phyloP scores from a whole-genome alignment of 2,797 vertebrate genomes.

The Syngnathus rostellatus region DNA sequence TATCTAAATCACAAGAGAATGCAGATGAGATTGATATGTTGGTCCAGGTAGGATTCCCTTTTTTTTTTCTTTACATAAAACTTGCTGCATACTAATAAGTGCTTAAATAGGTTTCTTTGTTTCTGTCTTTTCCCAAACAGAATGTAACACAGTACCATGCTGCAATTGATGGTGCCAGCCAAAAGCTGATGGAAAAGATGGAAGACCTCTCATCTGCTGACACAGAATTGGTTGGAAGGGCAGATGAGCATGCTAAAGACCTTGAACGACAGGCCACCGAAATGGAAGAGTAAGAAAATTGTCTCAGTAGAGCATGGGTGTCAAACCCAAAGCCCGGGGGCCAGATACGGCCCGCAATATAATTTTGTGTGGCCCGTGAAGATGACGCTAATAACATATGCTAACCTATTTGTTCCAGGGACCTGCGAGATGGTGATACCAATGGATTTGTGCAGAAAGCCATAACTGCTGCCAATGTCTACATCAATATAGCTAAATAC shows the following conservation, averaged over 20 bases:
- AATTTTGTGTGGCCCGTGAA: no score
- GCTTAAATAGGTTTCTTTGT: background rate
- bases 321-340: no score
- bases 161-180: slow-evolving; percentile 83
- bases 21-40: slow-evolving; percentile 66
- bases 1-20: slow-evolving; percentile 52
- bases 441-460: slow-evolving; percentile 91
- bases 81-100: background rate
- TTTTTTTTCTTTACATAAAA: background rate
- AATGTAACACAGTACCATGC: slow-evolving; percentile 81
- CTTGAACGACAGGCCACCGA: slow-evolving; percentile 75
- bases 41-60: slow-evolving; percentile 70
- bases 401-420: slow-evolving; percentile 60
- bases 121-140: slow-evolving; percentile 50
- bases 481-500: slow-evolving; percentile 86
- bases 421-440: slow-evolving; percentile 78
- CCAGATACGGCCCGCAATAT: no score
- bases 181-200: slow-evolving; percentile 71
- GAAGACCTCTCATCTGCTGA: slow-evolving; percentile 76
- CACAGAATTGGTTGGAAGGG: slow-evolving; percentile 76
- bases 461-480: slow-evolving; percentile 88
- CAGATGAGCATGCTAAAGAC: slow-evolving; percentile 70
- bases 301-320: background rate
- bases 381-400: background rate
- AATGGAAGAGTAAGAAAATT: slow-evolving; percentile 73